These are phyloP conservation scores for Petrophora chlorosata DNA, from an alignment of 2,888 invertebrate genomes.

Conservation along the genomic window DNA sequence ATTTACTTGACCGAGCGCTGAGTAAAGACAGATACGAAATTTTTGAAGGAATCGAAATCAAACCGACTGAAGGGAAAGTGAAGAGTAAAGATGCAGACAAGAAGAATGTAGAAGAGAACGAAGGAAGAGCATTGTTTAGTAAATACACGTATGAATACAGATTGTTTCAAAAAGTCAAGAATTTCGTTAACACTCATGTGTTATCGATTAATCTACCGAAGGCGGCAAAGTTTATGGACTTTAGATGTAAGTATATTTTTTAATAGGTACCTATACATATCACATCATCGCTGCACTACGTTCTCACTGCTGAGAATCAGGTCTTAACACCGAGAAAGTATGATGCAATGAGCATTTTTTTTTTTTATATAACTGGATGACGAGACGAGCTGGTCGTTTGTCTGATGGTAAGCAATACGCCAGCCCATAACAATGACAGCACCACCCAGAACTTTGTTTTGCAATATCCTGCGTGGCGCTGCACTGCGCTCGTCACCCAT, in stretches of 20 bases:
- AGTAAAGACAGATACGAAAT: constrained; percentile 82
- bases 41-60: constrained; percentile 83
- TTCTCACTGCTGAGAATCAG: too few species aligned
- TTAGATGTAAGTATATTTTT: constrained; percentile 82
- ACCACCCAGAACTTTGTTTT: too few species aligned
- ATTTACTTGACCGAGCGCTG: constrained; percentile 83
- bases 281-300: too few species aligned
- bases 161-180: constrained; percentile 82
- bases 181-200: constrained; percentile 84
- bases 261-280: too few species aligned
- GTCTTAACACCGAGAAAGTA: too few species aligned
- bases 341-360: too few species aligned
- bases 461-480: too few species aligned
- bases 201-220: constrained; percentile 87
- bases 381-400: too few species aligned
- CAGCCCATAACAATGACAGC: too few species aligned
- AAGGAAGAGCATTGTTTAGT: constrained; percentile 68
- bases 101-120: constrained; percentile 28
- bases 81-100: constrained; percentile 6
- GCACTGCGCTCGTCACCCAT: too few species aligned
- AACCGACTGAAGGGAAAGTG: constrained; percentile 43
- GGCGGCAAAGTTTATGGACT: constrained; percentile 85
- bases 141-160: constrained; percentile 78
- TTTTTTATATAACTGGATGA: too few species aligned
- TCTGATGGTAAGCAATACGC: too few species aligned